Percentiles rank a stretch among this genome's conserved stretches.
Conservation (phyloP, 1,140 invertebrate species). For the Papilio glaucus region DNA sequence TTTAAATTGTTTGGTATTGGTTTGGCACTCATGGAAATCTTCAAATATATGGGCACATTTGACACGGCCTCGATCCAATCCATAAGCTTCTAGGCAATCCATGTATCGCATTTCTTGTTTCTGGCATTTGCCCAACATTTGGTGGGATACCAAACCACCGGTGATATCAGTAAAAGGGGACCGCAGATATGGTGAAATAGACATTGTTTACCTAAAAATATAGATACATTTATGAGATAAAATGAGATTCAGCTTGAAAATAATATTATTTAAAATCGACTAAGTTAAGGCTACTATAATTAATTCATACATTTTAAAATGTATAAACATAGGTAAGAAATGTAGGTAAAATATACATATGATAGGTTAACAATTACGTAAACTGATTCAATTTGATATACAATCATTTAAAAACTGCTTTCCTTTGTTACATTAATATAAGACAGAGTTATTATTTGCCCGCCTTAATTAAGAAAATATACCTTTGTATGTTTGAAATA, state of each 20-base stretch:
- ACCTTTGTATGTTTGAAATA: not conserved
- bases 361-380: slow-evolving; percentile 16
- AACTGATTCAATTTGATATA: not conserved
- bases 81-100: slow-evolving; percentile 89
- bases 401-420: not conserved
- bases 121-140: slow-evolving; percentile 84
- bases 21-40: slow-evolving; percentile 87
- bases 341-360: not conserved
- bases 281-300: not conserved
- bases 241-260: not conserved
- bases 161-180: slow-evolving; percentile 86
- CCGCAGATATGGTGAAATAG: slow-evolving; percentile 84
- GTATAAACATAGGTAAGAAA: not conserved
- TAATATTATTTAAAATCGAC: too few relatives aligned
- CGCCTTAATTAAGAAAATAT: not conserved
- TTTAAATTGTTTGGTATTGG: slow-evolving; percentile 81
- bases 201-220: slow-evolving; percentile 43
- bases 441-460: not conserved
- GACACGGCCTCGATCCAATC: slow-evolving; percentile 78
- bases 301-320: not conserved
- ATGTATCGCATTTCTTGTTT: slow-evolving; percentile 85
- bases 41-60: slow-evolving; percentile 84
- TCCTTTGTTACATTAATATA: not conserved
- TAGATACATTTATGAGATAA: too few relatives aligned
- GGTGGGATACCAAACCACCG: slow-evolving; percentile 84